Conservation (phyloP, 2,888 invertebrate species). For the Eueremaeus valkanovi region DNA sequence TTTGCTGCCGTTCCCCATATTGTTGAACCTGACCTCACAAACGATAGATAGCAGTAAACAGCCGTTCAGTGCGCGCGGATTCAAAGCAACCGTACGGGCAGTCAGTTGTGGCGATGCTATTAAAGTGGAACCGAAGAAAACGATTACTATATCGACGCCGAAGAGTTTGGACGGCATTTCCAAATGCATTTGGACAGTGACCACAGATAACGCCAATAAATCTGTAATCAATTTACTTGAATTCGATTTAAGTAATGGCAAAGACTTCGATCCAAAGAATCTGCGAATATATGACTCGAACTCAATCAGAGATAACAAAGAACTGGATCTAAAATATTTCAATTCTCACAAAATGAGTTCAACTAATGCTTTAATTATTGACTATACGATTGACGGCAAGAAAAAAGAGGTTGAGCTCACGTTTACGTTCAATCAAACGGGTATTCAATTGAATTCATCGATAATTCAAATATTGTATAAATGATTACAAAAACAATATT, state of each 20-base stretch:
- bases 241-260: not conserved
- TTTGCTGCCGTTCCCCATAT: not conserved
- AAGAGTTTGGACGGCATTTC: not conserved
- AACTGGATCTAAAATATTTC: not conserved
- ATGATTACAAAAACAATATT: not conserved
- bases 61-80: conserved; percentile 26
- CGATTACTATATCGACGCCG: not conserved
- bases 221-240: not conserved
- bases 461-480: not conserved
- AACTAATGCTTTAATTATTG: not conserved
- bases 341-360: not conserved
- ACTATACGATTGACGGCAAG: not conserved
- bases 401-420: not conserved
- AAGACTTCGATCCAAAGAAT: not conserved
- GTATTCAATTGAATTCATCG: not conserved
- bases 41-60: not conserved
- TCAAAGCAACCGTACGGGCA: not conserved
- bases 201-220: not conserved
- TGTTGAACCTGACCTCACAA: not conserved
- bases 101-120: not conserved
- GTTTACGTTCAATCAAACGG: not conserved
- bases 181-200: conserved; percentile 20
- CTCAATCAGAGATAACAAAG: not conserved
- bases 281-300: conserved; percentile 1
- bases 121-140: not conserved